Evolutionary conservation across 2,797 vertebrate genomes (phyloP), one percentile per base, ranked within the genome.

Genomic region (Sebastolobus alascanus): DNA sequence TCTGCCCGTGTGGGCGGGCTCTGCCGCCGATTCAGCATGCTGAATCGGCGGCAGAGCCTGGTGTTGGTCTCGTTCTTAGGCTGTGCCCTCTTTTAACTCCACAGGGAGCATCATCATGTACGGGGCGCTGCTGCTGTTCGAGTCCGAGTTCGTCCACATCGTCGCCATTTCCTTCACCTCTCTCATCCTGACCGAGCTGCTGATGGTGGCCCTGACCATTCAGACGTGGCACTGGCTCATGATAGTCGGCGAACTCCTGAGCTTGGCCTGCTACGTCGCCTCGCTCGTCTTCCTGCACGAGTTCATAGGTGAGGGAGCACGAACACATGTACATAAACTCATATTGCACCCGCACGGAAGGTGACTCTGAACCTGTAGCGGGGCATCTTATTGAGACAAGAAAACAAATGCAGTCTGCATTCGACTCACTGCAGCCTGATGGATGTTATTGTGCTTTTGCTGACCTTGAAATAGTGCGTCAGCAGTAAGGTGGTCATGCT

Each of bases 151-250:
- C 18, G 98, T 99, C 86, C 99, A 99, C 89, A 97, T 99, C 6
- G 99, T 99, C 11, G 98, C 99, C 3, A 99, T 99, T 75, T 99
- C 99, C 77, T 99, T 99, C 96, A 99, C 99, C 0, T 97, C 99
- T 0, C 95, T 99, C 31, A 99, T 99, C 86, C 98, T 99, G 91
- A 99, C 99, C 0, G 99, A 99, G 96, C 94, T 99, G 77, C 96
- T 99, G 74, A 99, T 99, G 99, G 99, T 99, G 94, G 99, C 98
- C 0, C 92, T 99, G 82, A 99, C 99, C 0, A 96, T 99, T 52
- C 99, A 99, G 95, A 99, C 98, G 0, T 99, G 99, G 99, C 99
- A 99, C 91, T 99, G 98, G 98, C 97, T 99, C 66, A 99, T 99
- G 98, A 98, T 99, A 0, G 97, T 99, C 52, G 99, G 95, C 0